Percentiles rank a stretch among this genome's conserved stretches.
Evolutionary conservation across 2,113 vertebrate species (phyloP).

Genomic region (Ciconia boyciana): DNA sequence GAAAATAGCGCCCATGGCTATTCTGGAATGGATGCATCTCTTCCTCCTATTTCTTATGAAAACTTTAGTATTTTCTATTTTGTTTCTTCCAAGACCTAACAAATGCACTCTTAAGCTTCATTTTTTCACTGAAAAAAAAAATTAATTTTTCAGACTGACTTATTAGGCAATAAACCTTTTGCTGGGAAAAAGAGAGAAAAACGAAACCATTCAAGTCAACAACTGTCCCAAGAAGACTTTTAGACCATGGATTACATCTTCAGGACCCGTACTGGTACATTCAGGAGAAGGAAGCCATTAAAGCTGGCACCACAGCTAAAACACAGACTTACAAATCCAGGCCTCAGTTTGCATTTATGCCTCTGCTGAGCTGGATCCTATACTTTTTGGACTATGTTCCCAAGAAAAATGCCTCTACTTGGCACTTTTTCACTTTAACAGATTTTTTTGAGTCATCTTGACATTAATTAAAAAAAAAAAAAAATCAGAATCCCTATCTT

Average conservation of each 20-base stretch:
- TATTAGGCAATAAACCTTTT: not conserved
- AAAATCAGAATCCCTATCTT: not conserved
- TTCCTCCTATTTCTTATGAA: not conserved
- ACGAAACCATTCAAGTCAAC: not conserved
- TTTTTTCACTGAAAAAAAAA: not conserved
- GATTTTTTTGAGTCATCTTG: not conserved
- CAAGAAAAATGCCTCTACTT: not conserved
- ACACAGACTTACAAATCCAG: not conserved
- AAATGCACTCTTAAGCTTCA: not conserved
- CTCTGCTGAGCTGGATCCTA: not conserved
- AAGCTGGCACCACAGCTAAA: not conserved
- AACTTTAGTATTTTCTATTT: not conserved
- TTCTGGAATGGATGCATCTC: not conserved
- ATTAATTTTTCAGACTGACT: not conserved
- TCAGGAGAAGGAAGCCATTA: not conserved
- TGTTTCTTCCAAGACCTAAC: not conserved
- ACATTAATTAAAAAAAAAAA: not conserved
- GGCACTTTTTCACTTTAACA: not conserved
- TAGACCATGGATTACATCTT: not conserved
- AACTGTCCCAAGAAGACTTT: not conserved
- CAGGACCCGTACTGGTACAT: fast-evolving
- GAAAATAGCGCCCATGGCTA: not conserved
- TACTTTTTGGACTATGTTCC: not conserved
- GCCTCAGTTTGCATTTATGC: not conserved
- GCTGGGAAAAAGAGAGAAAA: not conserved